These are phyloP conservation scores for Stylophora pistillata DNA, from an alignment of 64 coral and sea anemone species.

Conservation along the genomic window DNA sequence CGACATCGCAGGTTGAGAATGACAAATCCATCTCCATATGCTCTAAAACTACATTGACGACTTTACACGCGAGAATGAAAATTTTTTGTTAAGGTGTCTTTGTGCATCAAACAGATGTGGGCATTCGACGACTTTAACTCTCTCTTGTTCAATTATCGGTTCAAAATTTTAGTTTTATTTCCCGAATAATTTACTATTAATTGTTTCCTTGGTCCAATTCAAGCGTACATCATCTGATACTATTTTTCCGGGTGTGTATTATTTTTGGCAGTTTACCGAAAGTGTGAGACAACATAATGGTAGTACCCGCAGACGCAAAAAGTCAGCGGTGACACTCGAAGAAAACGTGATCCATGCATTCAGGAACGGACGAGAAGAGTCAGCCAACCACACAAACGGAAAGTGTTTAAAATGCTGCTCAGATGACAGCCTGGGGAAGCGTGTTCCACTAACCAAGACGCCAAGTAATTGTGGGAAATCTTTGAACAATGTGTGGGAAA, in stretches of 20 bases:
- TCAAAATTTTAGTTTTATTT: no score
- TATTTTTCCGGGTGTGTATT: neutral
- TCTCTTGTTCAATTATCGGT: no score
- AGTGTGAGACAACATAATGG: neutral
- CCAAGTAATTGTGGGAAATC: neutral
- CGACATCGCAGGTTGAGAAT: no score
- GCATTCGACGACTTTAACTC: no score
- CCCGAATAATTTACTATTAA: no score
- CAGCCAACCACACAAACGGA: neutral
- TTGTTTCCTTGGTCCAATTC: no score
- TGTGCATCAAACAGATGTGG: no score
- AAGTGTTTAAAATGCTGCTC: neutral
- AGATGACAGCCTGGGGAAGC: neutral
- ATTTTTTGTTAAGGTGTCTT: no score
- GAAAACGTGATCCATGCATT: neutral
- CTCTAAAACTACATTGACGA: no score
- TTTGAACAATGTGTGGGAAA: neutral
- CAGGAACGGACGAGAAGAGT: neutral
- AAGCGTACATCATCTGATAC: neutral
- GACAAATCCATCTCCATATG: no score
- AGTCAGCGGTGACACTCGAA: neutral
- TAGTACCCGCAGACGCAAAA: neutral
- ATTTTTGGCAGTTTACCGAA: neutral
- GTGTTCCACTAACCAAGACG: neutral
- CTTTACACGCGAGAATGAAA: no score